phyloP scores from a whole-genome alignment of 2,797 vertebrate genomes.

The Darevskia mixta region DNA sequence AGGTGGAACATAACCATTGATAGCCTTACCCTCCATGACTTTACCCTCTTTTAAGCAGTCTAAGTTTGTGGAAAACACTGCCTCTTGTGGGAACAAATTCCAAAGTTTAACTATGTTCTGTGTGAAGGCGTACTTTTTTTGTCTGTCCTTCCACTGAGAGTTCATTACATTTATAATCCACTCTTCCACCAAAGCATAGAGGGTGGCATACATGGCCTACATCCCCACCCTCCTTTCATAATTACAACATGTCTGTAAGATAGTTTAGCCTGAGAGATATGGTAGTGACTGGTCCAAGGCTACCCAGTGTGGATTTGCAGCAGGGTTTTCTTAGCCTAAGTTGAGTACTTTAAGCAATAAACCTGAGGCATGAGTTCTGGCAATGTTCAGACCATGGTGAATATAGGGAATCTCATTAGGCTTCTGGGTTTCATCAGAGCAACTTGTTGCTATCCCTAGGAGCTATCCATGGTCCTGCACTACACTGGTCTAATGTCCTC shows the following conservation, averaged over 20 bases:
- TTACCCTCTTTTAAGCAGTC: no score
- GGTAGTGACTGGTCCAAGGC: background rate
- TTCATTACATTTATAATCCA: background rate
- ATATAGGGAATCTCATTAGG: background rate
- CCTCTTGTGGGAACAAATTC: no score
- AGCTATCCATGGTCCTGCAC: background rate
- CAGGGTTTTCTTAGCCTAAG: background rate
- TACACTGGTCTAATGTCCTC: background rate
- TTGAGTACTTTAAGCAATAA: background rate
- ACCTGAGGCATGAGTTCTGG: background rate
- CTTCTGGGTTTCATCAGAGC: background rate
- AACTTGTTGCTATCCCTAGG: background rate
- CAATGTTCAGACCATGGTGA: background rate
- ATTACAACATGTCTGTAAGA: background rate
- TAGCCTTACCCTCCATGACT: no score
- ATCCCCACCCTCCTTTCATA: background rate
- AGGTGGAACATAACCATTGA: no score
- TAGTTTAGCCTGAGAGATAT: background rate
- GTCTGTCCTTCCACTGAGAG: background rate
- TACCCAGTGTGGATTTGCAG: background rate
- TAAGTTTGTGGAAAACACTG: no score
- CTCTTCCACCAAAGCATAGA: background rate
- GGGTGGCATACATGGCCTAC: background rate
- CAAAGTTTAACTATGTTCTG: no score
- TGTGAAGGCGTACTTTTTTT: no score